phyloP scores from a whole-genome alignment of 2,113 vertebrate genomes.

The Osmerus mordax region DNA sequence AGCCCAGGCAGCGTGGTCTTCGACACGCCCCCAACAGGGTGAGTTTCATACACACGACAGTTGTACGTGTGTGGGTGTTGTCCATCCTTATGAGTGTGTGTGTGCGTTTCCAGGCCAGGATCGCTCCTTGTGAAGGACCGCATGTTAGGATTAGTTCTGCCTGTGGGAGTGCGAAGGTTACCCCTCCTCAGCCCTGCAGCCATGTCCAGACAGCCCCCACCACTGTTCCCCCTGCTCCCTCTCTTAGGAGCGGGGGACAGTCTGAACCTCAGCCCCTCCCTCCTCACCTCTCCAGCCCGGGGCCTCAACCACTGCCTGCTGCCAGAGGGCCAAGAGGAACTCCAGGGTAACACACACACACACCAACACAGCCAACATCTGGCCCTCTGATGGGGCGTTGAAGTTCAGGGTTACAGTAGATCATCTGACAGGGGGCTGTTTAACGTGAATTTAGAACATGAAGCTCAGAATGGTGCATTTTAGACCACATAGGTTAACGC shows the following conservation, averaged over 20 bases:
- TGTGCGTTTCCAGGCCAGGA: slow-evolving; percentile 25
- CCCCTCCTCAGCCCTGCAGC: slow-evolving; percentile 11
- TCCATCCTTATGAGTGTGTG: background rate
- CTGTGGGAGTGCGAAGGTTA: slow-evolving; percentile 12
- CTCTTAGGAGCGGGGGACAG: slow-evolving; percentile 11
- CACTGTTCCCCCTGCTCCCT: slow-evolving; percentile 16
- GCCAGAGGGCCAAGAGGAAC: slow-evolving; percentile 50
- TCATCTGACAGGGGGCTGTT: too few relatives aligned
- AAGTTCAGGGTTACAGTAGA: too few relatives aligned
- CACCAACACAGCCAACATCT: too few relatives aligned
- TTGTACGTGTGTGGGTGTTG: background rate
- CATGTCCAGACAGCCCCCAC: slow-evolving; percentile 9
- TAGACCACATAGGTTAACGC: too few relatives aligned
- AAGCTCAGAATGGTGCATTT: too few relatives aligned
- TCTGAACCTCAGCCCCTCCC: slow-evolving; percentile 66
- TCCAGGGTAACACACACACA: slow-evolving; percentile 56
- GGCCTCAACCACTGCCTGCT: slow-evolving; percentile 46
- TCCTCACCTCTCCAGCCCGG: slow-evolving; percentile 65
- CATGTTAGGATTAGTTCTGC: slow-evolving; percentile 29
- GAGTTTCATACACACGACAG: background rate
- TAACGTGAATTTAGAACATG: too few relatives aligned
- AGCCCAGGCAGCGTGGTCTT: slow-evolving; percentile 23
- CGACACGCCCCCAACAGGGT: slow-evolving; percentile 35
- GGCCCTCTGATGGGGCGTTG: too few relatives aligned
- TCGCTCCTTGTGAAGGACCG: slow-evolving; percentile 36